Conservation (phyloP, 2,113 vertebrate species). For the Apodemus speciosus region DNA sequence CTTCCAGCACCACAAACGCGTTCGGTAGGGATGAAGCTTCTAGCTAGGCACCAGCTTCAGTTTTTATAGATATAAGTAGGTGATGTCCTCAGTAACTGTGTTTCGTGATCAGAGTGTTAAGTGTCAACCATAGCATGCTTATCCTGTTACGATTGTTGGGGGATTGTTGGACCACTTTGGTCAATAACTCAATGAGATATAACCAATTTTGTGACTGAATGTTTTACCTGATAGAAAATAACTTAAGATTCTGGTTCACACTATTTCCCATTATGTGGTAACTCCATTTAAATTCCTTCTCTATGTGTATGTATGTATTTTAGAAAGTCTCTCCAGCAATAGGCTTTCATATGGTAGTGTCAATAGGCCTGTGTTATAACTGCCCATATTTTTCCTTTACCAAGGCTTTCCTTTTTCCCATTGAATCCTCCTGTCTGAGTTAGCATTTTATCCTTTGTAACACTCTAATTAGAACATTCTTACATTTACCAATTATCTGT, state of each 20-base stretch:
- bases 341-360: not conserved
- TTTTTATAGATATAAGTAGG: not conserved
- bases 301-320: not conserved
- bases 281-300: not conserved
- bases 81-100: not conserved
- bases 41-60: not conserved
- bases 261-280: not conserved
- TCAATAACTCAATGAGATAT: not conserved
- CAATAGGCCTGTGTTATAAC: not conserved
- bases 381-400: not conserved
- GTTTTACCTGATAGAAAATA: not conserved
- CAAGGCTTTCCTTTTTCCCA: not conserved
- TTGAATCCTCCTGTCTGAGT: not conserved
- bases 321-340: not conserved
- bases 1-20: not conserved
- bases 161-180: not conserved
- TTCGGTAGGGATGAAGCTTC: not conserved
- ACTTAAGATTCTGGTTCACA: not conserved
- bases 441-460: not conserved
- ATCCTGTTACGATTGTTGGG: not conserved
- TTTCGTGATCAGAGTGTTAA: not conserved
- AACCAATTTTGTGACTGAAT: not conserved
- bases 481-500: not conserved
- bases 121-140: not conserved
- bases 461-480: not conserved